Evolutionary conservation across 1,140 invertebrate species (phyloP), one percentile per base, ranked within the genome.

Genomic region (Dendrolimus punctatus): DNA sequence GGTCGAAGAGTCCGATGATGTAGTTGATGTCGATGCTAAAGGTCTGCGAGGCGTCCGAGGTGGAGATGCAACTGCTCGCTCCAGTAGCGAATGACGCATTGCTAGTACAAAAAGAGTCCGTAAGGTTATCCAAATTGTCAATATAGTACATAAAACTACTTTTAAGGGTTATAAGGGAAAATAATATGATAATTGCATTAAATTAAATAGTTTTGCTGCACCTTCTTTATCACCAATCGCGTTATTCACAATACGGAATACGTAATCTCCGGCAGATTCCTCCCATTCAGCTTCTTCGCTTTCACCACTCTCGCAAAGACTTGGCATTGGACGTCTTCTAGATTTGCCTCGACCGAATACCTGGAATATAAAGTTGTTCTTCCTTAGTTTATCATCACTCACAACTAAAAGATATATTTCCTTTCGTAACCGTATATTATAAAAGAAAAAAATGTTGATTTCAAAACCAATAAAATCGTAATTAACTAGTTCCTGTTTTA

Each of bases 231-330:
- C 93, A 58, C 91, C 91, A 46, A 88, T 87, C 45, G 91, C 92
- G 53, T 94, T 93, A 68, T 91, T 93, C 39, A 96, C 92, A 60
- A 97, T 95, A 40, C 95, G 89, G 85, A 98, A 98, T 2, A 98
- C 96, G 81, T 96, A 98, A 80, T 98, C 96, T 88, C 91, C 78
- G 53, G 87, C 79, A 8, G 76, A 71, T 41, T 86, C 80, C 39
- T 85, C 85, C 68, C 75, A 80, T 23, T 86, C 82, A 0, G 62
- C 63, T 41, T 87, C 84, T 8, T 85, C 84, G 0, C 66, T 68
- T 52, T 81, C 78, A 1, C 93, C 92, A 43, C 87, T 87, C 62
- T 91, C 91, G 53, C 89, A 87, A 3, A 91, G 80, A 40, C 91
- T 89, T 38, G 90, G 90, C 63, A 91, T 77, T 0, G 89, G 88